Percentiles rank a stretch among this genome's conserved stretches.
Conservation (phyloP, 2,797 vertebrate genomes). For the Margarornis squamiger region DNA sequence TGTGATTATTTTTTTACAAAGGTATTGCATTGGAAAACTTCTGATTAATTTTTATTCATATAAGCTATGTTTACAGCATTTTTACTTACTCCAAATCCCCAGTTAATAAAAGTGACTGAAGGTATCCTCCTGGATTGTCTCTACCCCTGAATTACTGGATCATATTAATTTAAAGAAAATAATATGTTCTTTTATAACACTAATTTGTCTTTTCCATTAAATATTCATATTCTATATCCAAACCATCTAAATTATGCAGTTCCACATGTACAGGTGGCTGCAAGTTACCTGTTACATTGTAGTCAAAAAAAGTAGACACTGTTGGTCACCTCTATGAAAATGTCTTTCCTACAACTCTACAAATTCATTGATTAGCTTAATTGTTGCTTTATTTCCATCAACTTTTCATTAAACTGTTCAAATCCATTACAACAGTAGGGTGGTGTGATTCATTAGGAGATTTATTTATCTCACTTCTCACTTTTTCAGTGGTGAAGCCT, state of each 20-base stretch:
- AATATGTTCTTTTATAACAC: not conserved
- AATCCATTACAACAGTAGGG: not conserved
- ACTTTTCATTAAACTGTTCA: not conserved
- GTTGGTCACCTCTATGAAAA: not conserved
- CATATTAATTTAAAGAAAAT: not conserved
- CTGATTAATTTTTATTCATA: not conserved
- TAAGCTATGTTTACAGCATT: not conserved
- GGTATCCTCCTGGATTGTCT: not conserved
- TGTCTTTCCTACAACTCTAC: not conserved
- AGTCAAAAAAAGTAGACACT: not conserved
- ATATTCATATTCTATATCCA: not conserved
- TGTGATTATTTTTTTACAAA: not conserved
- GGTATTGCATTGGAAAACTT: not conserved
- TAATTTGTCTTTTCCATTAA: not conserved
- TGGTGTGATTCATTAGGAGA: not conserved
- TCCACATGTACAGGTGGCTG: not conserved
- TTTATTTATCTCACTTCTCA: constrained; percentile 1
- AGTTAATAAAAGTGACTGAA: not conserved
- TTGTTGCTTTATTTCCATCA: not conserved
- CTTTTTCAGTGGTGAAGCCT: not conserved
- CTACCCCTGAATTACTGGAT: not conserved
- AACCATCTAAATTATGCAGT: not conserved
- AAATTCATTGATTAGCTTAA: not conserved
- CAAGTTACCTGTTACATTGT: not conserved
- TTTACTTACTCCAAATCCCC: not conserved